Percentiles rank a stretch among this genome's conserved stretches.
Conservation (phyloP, 2,888 invertebrate species). For the Zygothrica quintamaculata region DNA sequence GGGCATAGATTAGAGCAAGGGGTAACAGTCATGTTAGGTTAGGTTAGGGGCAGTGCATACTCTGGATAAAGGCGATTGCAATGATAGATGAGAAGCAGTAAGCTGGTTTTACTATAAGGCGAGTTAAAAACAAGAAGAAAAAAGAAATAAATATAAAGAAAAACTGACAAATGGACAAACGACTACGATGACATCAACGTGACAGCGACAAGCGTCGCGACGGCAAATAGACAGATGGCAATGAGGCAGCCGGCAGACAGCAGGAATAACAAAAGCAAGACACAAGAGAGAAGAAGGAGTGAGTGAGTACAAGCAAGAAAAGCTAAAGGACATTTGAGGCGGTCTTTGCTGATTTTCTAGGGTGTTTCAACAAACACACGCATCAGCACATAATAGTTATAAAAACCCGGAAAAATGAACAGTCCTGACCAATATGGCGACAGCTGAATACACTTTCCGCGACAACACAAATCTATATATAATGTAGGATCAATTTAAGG, state of each 20-base stretch:
- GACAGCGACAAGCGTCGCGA: conserved; percentile 59
- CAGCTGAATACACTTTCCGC: not conserved
- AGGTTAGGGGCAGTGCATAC: not conserved
- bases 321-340: no score
- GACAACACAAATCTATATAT: not conserved
- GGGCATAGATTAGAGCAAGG: no score
- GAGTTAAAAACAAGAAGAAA: conserved; percentile 12
- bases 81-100: conserved; percentile 12
- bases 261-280: not conserved
- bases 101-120: no score
- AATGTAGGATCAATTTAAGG: no score
- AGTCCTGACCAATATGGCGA: no score
- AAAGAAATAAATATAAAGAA: not conserved
- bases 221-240: conserved; percentile 46
- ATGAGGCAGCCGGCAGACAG: not conserved
- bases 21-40: not conserved
- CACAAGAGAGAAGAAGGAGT: no score
- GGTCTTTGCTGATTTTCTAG: not conserved
- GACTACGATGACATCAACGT: conserved; percentile 58
- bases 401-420: conserved; percentile 45
- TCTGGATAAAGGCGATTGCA: conserved; percentile 8
- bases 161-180: conserved; percentile 1
- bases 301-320: not conserved
- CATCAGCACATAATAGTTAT: conserved; percentile 75
- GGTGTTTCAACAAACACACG: conserved; percentile 58